Base-by-base conservation (phyloP, 2,888 invertebrate genomes). In the Alviniconcha strummeri region DNA sequence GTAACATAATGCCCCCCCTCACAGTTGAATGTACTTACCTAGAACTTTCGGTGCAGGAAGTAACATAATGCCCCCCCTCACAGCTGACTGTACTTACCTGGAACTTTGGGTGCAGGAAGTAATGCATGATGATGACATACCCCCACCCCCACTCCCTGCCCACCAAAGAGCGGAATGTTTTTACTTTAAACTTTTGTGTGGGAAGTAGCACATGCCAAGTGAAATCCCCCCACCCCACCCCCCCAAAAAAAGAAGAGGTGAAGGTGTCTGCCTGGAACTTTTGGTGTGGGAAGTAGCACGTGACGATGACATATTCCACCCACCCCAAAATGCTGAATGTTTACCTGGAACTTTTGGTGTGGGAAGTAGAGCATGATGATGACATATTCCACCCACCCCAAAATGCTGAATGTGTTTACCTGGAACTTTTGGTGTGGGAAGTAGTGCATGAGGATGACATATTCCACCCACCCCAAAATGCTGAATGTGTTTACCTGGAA, bases 361-460 rank as follows among this genome's bases (percentile, higher is more conserved):
- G 96, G 96, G 95, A 97, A 96, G 92, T 96, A 97, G 5, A 97
- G 97, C 98, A 98, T 97, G 80, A 97, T 95, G 93, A 98, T 97
- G 81, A 97, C 97, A 85, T 36, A 36, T 36, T 36, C 36, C 36
- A 36, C 36, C 36, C 36, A 36, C 36, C 36, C 36, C 36, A 36
- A 36, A 36, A 36, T 4, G 54, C 77, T 17, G 52, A 54, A 17
- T 36, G 19, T 36, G 36, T 95, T 95, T 94, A 97, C 97, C 88
- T 95, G 95, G 94, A 97, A 97, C 90, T 95, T 96, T 90, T 96
- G 96, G 93, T 98, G 97, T 86, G 96, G 96, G 95, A 97, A 96
- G 92, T 96, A 97, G 5, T 97, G 97, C 98, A 98, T 97, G 80
- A 97, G n/a, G n/a, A n/a, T 96, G 81, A 97, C 97, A 85, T 36